phyloP scores from a whole-genome alignment of 2,888 invertebrate species.

The Papilio demoleus region DNA sequence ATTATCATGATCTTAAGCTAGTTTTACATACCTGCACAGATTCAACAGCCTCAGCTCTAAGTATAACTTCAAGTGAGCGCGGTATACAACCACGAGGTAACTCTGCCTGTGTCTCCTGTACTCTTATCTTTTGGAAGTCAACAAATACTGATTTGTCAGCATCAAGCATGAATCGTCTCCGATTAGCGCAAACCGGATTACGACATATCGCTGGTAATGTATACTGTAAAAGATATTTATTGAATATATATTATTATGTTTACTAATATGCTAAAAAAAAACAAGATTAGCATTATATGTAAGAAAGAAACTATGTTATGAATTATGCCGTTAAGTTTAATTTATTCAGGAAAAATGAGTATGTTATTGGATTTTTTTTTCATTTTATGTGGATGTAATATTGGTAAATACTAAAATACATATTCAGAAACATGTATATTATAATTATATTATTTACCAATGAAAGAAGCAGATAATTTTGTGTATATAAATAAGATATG shows the following conservation, averaged over 20 bases:
- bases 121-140: conserved; percentile 98
- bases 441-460: too few species aligned
- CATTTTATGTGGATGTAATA: too few species aligned
- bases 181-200: conserved; percentile 97
- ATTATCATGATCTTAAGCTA: too few species aligned
- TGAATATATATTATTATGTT: background rate
- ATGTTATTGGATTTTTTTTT: too few species aligned
- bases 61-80: conserved; percentile 95
- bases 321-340: too few species aligned
- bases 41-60: conserved; percentile 98
- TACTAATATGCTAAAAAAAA: background rate
- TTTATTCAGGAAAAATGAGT: too few species aligned
- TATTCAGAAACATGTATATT: too few species aligned
- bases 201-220: conserved; percentile 97
- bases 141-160: conserved; percentile 97
- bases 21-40: conserved; percentile 90
- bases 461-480: too few species aligned
- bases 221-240: conserved; percentile 81
- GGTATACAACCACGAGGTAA: conserved; percentile 98
- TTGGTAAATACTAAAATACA: too few species aligned
- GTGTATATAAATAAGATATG: too few species aligned
- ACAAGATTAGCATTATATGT: background rate
- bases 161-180: conserved; percentile 94
- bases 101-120: conserved; percentile 99
- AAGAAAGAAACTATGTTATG: too few species aligned